A percentile compares a stretch with the other conserved stretches of the same genome.
Conservation (phyloP, 2,113 vertebrate species). For the Casuarius casuarius region DNA sequence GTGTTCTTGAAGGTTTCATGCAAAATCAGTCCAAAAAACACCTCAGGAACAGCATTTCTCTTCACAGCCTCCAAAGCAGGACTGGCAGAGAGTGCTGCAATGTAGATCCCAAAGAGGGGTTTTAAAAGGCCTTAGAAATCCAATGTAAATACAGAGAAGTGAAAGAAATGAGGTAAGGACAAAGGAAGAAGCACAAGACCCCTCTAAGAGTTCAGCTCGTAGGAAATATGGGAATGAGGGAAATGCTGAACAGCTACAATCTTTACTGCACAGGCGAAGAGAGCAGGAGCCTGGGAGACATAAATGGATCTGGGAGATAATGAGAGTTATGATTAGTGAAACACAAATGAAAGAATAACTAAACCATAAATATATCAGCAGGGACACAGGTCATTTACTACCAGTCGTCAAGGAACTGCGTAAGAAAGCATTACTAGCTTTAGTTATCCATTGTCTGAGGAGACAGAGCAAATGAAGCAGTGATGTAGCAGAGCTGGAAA, state of each 20-base stretch:
- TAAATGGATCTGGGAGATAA: neutral
- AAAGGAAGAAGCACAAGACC: neutral
- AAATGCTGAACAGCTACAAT: neutral
- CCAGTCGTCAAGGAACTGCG: slow-evolving; percentile 6
- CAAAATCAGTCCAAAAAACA: neutral
- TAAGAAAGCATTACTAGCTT: slow-evolving; percentile 28
- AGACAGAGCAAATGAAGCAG: slow-evolving; percentile 37
- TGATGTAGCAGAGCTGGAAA: neutral
- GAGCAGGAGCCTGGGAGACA: neutral
- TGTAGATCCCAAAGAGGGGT: neutral
- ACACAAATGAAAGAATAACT: neutral
- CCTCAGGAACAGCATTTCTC: neutral
- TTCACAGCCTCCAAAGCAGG: neutral
- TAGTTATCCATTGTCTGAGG: neutral
- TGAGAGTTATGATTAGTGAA: slow-evolving; percentile 2
- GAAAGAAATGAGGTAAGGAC: neutral
- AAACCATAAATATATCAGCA: slow-evolving; percentile 35
- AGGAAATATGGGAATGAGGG: neutral
- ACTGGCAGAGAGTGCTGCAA: neutral
- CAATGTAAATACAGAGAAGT: neutral
- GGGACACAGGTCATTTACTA: neutral
- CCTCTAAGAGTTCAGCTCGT: neutral
- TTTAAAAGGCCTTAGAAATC: neutral
- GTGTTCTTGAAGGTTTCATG: neutral
- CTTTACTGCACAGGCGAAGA: neutral